These are phyloP conservation scores for Otolemur garnettii DNA, from an alignment of 2,113 vertebrate genomes.

Conservation along the genomic window DNA sequence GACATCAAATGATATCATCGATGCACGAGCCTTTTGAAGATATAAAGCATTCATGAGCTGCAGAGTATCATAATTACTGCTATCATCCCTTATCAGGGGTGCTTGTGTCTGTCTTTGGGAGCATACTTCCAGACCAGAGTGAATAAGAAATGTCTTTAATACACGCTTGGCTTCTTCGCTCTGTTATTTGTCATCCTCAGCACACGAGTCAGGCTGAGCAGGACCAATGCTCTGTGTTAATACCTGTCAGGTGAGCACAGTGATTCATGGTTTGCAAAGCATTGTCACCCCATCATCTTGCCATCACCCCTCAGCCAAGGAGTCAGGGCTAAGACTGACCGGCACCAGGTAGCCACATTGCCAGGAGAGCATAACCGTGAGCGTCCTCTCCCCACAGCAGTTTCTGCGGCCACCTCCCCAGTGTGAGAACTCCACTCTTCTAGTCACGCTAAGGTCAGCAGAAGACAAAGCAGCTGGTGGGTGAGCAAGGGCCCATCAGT, in stretches of 20 bases:
- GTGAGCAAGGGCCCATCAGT: not conserved
- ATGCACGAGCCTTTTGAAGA: not conserved
- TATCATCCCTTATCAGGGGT: not conserved
- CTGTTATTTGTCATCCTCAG: not conserved
- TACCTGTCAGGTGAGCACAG: too few species aligned
- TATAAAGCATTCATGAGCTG: not conserved
- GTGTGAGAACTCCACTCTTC: not conserved
- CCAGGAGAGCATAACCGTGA: not conserved
- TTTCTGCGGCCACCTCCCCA: not conserved
- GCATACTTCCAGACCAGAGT: not conserved
- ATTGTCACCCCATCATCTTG: not conserved
- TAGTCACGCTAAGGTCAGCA: not conserved
- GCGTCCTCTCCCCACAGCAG: not conserved
- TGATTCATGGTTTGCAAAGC: not conserved
- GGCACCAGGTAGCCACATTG: not conserved
- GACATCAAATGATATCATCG: conserved; percentile 53
- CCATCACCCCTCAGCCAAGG: rapidly evolving
- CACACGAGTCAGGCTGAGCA: not conserved
- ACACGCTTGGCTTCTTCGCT: not conserved
- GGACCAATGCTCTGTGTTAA: not conserved
- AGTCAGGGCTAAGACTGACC: not conserved
- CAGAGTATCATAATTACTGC: not conserved
- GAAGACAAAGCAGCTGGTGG: not conserved
- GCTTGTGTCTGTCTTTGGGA: not conserved
- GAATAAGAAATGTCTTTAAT: not conserved